Evolutionary conservation across 2,888 invertebrate genomes (phyloP).

Genomic region (Amiota communis): DNA sequence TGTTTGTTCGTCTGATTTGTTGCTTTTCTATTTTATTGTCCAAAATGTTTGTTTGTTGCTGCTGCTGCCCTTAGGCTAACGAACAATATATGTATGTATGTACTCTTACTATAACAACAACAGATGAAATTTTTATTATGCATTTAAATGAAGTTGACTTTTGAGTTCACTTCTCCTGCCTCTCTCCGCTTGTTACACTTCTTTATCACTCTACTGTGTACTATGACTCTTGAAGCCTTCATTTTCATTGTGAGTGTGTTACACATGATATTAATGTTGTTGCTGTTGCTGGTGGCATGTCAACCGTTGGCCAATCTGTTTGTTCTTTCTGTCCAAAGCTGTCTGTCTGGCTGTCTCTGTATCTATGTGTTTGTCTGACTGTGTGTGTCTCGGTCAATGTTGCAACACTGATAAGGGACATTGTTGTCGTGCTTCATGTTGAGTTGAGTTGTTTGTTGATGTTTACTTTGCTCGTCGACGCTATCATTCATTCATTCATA

Average conservation of each 20-base stretch:
- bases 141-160: slow-evolving; percentile 46
- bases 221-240: neutral
- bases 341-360: slow-evolving; percentile 4
- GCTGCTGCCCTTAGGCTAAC: slow-evolving; percentile 29
- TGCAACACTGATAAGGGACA: slow-evolving; percentile 30
- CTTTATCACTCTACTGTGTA: too few relatives aligned
- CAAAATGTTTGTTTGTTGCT: too few relatives aligned
- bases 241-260: neutral
- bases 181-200: neutral
- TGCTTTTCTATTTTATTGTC: too few relatives aligned
- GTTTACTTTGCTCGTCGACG: slow-evolving; percentile 19
- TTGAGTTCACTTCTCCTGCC: neutral
- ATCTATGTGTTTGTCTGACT: neutral
- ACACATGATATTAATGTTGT: neutral
- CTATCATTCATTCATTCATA: slow-evolving; percentile 5
- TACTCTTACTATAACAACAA: slow-evolving; percentile 4
- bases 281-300: slow-evolving; percentile 16
- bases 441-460: neutral
- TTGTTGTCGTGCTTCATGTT: neutral
- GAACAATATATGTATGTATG: neutral
- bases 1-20: neutral
- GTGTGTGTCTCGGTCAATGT: slow-evolving; percentile 42
- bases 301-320: slow-evolving; percentile 14
- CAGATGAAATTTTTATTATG: slow-evolving; percentile 35
- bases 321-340: neutral